phyloP scores from a whole-genome alignment of 1,140 invertebrate species.

The Drosophila teissieri region DNA sequence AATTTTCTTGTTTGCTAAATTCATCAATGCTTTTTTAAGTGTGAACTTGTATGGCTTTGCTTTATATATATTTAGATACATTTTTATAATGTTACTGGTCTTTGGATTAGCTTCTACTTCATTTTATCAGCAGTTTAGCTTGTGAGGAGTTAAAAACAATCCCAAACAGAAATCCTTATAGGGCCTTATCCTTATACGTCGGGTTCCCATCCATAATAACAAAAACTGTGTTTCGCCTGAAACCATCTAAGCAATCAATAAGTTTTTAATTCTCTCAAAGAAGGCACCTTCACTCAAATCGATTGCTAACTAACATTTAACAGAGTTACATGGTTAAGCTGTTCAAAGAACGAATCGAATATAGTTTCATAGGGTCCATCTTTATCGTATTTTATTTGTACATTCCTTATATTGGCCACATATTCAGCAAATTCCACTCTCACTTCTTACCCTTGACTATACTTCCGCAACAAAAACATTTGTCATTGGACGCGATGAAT shows the following conservation, averaged over 20 bases:
- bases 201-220: conserved; percentile 3
- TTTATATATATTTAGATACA: conserved; percentile 21
- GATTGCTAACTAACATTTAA: conserved; percentile 25
- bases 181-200: conserved; percentile 16
- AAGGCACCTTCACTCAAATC: conserved; percentile 44
- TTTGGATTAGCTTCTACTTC: conserved; percentile 41
- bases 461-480: conserved; percentile 22
- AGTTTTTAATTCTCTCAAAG: conserved; percentile 31
- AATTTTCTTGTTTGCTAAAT: conserved; percentile 30
- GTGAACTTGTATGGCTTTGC: conserved; percentile 17
- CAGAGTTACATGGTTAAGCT: conserved; percentile 12
- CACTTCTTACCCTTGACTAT: conserved; percentile 17
- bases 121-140: conserved; percentile 57
- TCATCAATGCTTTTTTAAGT: conserved; percentile 25
- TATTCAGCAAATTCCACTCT: conserved; percentile 42
- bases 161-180: conserved; percentile 15
- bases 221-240: conserved; percentile 44
- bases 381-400: conserved; percentile 44
- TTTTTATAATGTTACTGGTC: conserved; percentile 31
- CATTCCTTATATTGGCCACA: conserved; percentile 60
- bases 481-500: conserved; percentile 43
- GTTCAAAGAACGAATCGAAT: conserved; percentile 35
- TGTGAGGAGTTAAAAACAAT: conserved; percentile 47
- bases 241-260: conserved; percentile 54
- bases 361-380: conserved; percentile 30